phyloP scores from a whole-genome alignment of 2,113 vertebrate species.

The Nesospiza acunhae region DNA sequence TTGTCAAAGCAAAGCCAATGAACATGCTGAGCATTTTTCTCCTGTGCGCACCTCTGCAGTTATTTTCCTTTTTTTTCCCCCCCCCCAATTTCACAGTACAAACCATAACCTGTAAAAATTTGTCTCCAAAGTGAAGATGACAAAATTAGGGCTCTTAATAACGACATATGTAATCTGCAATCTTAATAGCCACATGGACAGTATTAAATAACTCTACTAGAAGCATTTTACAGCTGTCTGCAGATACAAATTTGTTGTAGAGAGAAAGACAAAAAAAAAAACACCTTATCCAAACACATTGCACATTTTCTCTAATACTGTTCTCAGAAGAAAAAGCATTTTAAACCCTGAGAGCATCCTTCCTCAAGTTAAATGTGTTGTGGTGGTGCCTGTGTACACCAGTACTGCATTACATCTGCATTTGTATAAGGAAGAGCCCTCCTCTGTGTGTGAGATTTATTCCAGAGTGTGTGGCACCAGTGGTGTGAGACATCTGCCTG shows the following conservation, averaged over 20 bases:
- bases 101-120: neutral
- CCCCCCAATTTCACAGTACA: neutral
- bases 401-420: slow-evolving; percentile 52
- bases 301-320: neutral
- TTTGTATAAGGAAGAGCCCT: slow-evolving; percentile 8
- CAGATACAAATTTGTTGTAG: neutral
- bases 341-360: neutral
- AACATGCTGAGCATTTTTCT: neutral
- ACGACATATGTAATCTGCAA: neutral
- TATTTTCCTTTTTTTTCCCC: neutral
- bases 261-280: neutral
- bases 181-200: neutral
- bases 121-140: neutral
- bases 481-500: neutral
- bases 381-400: neutral
- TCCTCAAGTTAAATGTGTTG: neutral
- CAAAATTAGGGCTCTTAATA: neutral
- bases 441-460: neutral
- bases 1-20: neutral
- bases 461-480: neutral
- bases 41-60: neutral
- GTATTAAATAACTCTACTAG: neutral
- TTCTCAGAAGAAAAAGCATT: neutral
- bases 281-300: neutral
- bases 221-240: neutral